Base-by-base conservation (phyloP, 2,113 vertebrate species). In the Salvelinus sp. region DNA sequence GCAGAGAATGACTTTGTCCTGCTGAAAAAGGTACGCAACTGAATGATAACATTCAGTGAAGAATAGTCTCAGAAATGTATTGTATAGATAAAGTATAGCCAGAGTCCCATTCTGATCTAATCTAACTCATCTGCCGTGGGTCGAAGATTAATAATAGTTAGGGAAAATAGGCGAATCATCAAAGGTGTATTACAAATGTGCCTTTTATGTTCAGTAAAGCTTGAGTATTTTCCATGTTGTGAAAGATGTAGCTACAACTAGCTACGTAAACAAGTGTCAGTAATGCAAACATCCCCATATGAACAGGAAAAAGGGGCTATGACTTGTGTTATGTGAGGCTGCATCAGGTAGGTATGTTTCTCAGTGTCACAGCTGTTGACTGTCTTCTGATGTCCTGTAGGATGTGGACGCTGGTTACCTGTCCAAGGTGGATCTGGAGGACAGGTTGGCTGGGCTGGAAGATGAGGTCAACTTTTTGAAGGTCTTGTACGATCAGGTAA, bases 381-480 rank as follows among this genome's bases (percentile, higher is more conserved):
- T 69, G 58, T 73, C 69, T 80, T 27, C 16, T 80, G 22, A 22
- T 33, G 66, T 1, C 22, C 13, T 69, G 23, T 86, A 98, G 97
- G 94, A 96, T 0, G 91, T 94, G 63, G 96, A 98, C 5, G 71
- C 76, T 0, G 86, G 86, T 28, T 95, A 93, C 82, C 82, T 95
- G 90, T 88, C 75, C 63, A 95, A 92, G 71, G 76, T 90, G 58
- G 90, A 93, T 4, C 88, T 96, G 38, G 90, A 94, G 20, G 85
- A 91, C 70, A 92, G 86, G 48, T 75, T 93, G 76, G 83, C 91
- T 1, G 64, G 72, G 2, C 57, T 94, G 70, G 83, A 10, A 0
- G 92, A 95, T 0, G 94, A 97, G 6, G 71, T 94, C 25, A 85
- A 87, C 9, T 96, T 97, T 88, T 83, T 93, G 30, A 93, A 85